Evolutionary conservation across 2,797 vertebrate genomes (phyloP).

Genomic region (Karalla daura): DNA sequence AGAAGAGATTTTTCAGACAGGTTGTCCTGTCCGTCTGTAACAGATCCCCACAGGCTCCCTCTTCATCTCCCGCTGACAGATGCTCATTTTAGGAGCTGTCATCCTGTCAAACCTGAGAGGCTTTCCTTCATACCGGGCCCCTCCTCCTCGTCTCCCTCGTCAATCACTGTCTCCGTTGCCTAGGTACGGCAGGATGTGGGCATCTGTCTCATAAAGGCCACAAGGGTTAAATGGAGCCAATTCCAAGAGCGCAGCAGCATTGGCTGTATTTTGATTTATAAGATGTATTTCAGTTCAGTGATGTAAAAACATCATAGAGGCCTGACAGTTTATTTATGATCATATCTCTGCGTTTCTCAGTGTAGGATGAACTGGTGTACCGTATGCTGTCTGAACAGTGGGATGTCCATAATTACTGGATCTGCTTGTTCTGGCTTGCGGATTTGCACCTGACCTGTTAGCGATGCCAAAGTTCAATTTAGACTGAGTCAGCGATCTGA

Average conservation of each 20-base stretch:
- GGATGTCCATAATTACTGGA: background rate
- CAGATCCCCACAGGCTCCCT: slow-evolving; percentile 56
- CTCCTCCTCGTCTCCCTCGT: slow-evolving; percentile 47
- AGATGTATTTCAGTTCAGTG: slow-evolving; percentile 33
- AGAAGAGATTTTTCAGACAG: slow-evolving; percentile 57
- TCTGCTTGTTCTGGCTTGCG: slow-evolving; percentile 24
- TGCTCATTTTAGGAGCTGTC: slow-evolving; percentile 78
- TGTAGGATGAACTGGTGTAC: slow-evolving; percentile 18
- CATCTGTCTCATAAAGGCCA: slow-evolving; percentile 53
- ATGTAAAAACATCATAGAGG: background rate
- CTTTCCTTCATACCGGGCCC: slow-evolving; percentile 54
- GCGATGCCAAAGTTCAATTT: slow-evolving; percentile 44
- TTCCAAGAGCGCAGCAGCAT: slow-evolving; percentile 24
- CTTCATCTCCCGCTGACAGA: slow-evolving; percentile 72
- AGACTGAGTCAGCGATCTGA: slow-evolving; percentile 32
- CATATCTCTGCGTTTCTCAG: background rate
- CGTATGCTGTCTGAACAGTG: background rate
- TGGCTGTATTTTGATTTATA: slow-evolving; percentile 52
- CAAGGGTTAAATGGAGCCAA: slow-evolving; percentile 65
- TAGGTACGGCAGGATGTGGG: slow-evolving; percentile 38
- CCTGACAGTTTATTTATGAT: slow-evolving; percentile 16
- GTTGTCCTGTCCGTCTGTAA: slow-evolving; percentile 53
- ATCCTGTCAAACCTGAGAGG: slow-evolving; percentile 76
- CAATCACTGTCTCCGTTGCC: slow-evolving; percentile 58
- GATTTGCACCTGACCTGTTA: slow-evolving; percentile 49